These are phyloP conservation scores for Tetramorium bicarinatum DNA, from an alignment of 2,888 invertebrate species.

Conservation along the genomic window DNA sequence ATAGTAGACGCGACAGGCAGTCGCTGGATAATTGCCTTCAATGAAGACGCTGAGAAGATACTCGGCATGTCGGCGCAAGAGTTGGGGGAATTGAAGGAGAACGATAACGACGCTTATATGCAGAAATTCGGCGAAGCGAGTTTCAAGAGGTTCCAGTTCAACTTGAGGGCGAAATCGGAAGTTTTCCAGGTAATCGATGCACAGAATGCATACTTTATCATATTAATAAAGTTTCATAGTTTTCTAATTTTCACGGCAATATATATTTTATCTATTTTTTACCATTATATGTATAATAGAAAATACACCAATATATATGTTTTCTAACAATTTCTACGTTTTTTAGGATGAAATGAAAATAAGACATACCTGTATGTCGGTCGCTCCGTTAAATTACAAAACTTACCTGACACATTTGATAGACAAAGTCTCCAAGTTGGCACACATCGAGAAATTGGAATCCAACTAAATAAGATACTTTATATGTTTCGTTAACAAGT, in stretches of 20 bases:
- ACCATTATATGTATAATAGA: no score
- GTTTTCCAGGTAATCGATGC: slow-evolving; percentile 93
- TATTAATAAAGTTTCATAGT: neutral
- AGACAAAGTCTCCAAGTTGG: slow-evolving; percentile 87
- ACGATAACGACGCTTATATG: slow-evolving; percentile 90
- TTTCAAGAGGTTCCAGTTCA: slow-evolving; percentile 94
- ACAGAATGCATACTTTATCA: neutral
- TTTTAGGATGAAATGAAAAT: slow-evolving; percentile 93
- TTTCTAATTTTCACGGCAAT: neutral
- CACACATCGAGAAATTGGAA: slow-evolving; percentile 31
- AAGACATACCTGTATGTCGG: slow-evolving; percentile 91
- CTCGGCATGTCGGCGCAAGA: slow-evolving; percentile 91
- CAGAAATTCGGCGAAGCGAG: slow-evolving; percentile 91
- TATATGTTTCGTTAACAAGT: neutral
- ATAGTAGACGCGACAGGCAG: slow-evolving; percentile 95
- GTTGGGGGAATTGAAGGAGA: slow-evolving; percentile 92
- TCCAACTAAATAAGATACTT: neutral
- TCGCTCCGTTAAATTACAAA: slow-evolving; percentile 91
- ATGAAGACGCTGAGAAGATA: slow-evolving; percentile 93
- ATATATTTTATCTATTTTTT: neutral
- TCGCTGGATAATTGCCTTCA: slow-evolving; percentile 97
- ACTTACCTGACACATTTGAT: slow-evolving; percentile 92
- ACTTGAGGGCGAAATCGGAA: slow-evolving; percentile 95
- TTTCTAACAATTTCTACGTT: slow-evolving; percentile 24
- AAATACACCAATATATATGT: slow-evolving; percentile 56